These are phyloP conservation scores for Portunus trituberculatus DNA, from an alignment of 1,140 invertebrate species.

Conservation along the genomic window DNA sequence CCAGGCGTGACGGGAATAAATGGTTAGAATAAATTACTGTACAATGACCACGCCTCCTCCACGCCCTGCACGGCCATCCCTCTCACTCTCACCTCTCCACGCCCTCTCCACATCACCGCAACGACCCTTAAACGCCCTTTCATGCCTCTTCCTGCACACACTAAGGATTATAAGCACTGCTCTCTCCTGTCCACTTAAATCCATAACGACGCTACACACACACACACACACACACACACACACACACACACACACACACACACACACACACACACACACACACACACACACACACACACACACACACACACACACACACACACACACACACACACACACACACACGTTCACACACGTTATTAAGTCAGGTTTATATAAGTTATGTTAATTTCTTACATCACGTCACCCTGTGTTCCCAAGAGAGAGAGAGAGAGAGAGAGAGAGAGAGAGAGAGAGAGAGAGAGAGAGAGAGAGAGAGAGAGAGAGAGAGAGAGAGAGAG, in stretches of 20 bases:
- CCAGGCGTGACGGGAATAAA: neutral
- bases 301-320: neutral
- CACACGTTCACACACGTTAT: neutral
- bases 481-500: no score
- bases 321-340: slow-evolving; percentile 11
- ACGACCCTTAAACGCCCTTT: neutral
- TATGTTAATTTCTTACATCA: no score
- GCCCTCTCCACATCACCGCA: neutral
- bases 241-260: slow-evolving; percentile 20
- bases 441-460: no score
- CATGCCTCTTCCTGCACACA: neutral
- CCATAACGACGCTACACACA: neutral
- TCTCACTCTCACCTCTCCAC: neutral
- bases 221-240: neutral
- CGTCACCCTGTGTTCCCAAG: no score
- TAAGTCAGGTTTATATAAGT: no score
- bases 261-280: neutral
- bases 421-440: no score
- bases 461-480: no score
- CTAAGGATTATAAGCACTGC: no score
- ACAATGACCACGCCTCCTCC: neutral
- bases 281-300: no score
- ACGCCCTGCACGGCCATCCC: neutral
- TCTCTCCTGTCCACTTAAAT: neutral
- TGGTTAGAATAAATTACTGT: neutral